Conservation (phyloP, 2,797 vertebrate species). For the Kryptopterus vitreolus region DNA sequence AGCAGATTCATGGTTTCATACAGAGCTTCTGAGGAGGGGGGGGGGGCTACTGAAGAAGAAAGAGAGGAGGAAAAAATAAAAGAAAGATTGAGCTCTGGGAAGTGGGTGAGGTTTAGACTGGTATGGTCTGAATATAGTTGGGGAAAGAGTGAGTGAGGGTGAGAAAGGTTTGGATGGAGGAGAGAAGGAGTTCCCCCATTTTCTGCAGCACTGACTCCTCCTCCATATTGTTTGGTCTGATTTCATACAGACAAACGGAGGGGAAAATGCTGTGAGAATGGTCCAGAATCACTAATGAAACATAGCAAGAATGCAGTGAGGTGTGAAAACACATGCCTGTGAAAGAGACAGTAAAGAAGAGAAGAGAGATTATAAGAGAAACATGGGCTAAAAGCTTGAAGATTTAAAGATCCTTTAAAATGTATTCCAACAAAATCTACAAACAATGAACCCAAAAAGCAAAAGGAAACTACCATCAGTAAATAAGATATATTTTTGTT, state of each 20-base stretch:
- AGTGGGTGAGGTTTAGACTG: no score
- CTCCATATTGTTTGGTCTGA: neutral
- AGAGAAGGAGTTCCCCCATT: neutral
- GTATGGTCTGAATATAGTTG: neutral
- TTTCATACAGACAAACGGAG: neutral
- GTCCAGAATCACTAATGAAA: slow-evolving; percentile 6
- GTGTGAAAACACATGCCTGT: neutral
- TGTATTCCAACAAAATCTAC: neutral
- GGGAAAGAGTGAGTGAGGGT: neutral
- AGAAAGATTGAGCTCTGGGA: no score
- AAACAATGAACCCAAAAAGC: no score
- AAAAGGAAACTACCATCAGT: no score
- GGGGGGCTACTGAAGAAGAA: no score
- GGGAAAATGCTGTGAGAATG: neutral
- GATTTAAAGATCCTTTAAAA: slow-evolving; percentile 26
- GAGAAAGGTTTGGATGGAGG: neutral
- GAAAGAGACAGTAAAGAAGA: neutral
- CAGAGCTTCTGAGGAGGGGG: neutral
- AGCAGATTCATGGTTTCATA: slow-evolving; percentile 15
- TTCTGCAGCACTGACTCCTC: neutral
- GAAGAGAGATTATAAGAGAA: neutral
- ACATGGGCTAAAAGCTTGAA: slow-evolving; percentile 52
- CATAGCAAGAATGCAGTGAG: neutral
- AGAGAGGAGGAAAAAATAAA: no score
- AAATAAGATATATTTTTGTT: no score